phyloP scores from a whole-genome alignment of 2,888 invertebrate species.

The Deladenus siricidicola region DNA sequence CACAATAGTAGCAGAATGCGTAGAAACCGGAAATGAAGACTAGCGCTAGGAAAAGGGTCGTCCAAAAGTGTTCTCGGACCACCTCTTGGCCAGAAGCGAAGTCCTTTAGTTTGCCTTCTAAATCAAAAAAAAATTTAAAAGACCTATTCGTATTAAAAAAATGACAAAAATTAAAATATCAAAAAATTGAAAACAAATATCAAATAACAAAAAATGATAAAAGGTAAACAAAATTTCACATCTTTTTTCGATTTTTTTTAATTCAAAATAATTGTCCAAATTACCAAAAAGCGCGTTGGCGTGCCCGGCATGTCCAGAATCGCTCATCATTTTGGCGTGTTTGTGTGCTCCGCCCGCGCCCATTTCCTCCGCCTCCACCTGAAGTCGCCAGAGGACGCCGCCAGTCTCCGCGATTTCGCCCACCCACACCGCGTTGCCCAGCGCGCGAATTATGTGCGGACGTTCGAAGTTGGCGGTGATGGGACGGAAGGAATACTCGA shows the following conservation, averaged over 20 bases:
- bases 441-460: slow-evolving; percentile 76
- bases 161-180: no score
- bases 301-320: no score
- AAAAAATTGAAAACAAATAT: no score
- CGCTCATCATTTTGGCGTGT: background rate
- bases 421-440: slow-evolving; percentile 68
- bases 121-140: no score
- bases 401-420: slow-evolving; percentile 67
- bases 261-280: background rate
- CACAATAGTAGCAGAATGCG: background rate
- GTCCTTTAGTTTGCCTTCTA: no score
- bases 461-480: slow-evolving; percentile 58
- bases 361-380: slow-evolving; percentile 21
- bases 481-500: slow-evolving; percentile 34
- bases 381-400: slow-evolving; percentile 52
- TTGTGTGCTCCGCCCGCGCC: background rate
- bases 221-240: no score
- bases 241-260: no score
- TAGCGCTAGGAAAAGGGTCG: background rate
- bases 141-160: no score
- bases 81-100: background rate
- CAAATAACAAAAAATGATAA: no score
- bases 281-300: no score
- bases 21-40: slow-evolving; percentile 2
- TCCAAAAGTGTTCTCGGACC: background rate